Conservation (phyloP, 2,797 vertebrate species). For the Neosilurus mollespiculum region DNA sequence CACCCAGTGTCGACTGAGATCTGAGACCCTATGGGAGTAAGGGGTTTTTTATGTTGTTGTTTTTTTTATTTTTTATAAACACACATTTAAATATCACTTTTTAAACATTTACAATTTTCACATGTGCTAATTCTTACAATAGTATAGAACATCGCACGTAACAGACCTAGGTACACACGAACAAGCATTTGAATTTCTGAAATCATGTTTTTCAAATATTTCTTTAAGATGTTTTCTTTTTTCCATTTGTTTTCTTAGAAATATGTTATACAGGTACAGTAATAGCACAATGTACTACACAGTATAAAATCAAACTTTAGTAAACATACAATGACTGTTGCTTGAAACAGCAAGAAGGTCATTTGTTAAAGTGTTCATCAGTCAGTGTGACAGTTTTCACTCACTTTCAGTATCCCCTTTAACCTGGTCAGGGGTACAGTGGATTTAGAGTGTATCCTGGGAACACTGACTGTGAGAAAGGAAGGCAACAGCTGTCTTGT, state of each 20-base stretch:
- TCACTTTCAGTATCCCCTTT: neutral
- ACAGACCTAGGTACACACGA: neutral
- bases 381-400: neutral
- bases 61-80: no score
- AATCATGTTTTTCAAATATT: neutral
- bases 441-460: neutral
- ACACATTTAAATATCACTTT: no score
- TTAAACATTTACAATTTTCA: no score
- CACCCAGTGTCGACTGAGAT: no score
- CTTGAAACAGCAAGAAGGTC: neutral
- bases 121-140: no score
- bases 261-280: neutral
- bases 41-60: no score
- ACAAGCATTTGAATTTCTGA: neutral
- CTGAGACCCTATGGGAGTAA: no score
- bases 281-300: neutral
- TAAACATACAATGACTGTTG: neutral
- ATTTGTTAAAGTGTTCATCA: neutral
- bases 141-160: neutral
- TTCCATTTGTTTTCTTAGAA: neutral
- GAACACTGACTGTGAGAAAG: neutral
- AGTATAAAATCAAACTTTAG: neutral
- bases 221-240: neutral
- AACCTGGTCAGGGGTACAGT: neutral
- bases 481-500: neutral